These are phyloP conservation scores for Barypeithes pellucidus DNA, from an alignment of 2,888 invertebrate genomes.

Conservation along the genomic window DNA sequence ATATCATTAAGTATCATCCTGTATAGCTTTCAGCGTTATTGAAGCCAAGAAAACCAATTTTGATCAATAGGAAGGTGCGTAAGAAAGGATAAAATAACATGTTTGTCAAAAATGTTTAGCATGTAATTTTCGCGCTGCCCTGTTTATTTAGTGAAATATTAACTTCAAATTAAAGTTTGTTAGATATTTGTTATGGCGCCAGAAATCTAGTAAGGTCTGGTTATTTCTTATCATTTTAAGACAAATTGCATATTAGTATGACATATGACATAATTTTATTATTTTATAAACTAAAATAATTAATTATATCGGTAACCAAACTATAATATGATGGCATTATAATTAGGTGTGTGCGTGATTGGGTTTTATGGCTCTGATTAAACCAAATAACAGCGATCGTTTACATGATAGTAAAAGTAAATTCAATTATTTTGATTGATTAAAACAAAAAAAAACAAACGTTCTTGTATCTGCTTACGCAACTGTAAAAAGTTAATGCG, in stretches of 20 bases:
- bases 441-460: neutral
- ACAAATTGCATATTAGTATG: constrained; percentile 9
- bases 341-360: no score
- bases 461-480: neutral
- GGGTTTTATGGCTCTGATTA: no score
- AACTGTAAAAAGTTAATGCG: constrained; percentile 11
- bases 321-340: neutral
- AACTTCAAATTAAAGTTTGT: neutral
- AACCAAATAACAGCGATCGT: neutral
- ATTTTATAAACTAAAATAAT: neutral
- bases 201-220: neutral
- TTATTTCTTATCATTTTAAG: constrained; percentile 17
- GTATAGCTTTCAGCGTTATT: no score
- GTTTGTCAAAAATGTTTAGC: no score
- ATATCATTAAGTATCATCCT: no score
- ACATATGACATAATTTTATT: constrained; percentile 5
- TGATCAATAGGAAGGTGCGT: no score
- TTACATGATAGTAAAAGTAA: neutral
- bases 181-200: constrained; percentile 12
- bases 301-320: constrained; percentile 3
- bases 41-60: no score
- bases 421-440: neutral
- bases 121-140: neutral
- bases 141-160: neutral
- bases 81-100: no score